These are phyloP conservation scores for Asbolus verrucosus DNA, from an alignment of 1,140 invertebrate species.

Conservation along the genomic window DNA sequence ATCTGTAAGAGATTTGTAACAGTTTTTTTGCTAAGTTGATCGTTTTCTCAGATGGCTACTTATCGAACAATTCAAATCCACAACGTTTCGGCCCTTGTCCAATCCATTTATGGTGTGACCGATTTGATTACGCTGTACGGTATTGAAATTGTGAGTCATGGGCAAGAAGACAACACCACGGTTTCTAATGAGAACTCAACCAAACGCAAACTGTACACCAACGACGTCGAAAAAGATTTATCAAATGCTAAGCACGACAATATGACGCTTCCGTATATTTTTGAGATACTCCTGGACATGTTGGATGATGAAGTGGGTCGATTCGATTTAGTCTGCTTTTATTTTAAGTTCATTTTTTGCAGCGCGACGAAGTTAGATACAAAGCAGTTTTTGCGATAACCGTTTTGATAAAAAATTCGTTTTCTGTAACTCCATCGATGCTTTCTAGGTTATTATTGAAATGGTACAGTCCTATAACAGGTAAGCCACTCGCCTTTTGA, in stretches of 20 bases:
- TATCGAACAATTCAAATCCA: slow-evolving; percentile 47
- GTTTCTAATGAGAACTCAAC: neutral
- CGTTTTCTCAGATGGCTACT: slow-evolving; percentile 48
- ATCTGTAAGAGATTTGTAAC: too few relatives aligned
- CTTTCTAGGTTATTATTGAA: slow-evolving; percentile 53
- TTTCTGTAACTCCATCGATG: slow-evolving; percentile 45
- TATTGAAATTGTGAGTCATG: slow-evolving; percentile 44
- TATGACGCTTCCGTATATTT: slow-evolving; percentile 47
- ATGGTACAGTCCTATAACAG: slow-evolving; percentile 56
- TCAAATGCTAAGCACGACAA: slow-evolving; percentile 8
- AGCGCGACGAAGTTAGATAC: slow-evolving; percentile 50
- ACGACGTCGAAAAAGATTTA: slow-evolving; percentile 25
- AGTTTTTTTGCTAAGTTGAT: neutral
- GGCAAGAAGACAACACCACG: slow-evolving; percentile 12
- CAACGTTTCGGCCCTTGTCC: slow-evolving; percentile 42
- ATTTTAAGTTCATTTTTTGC: slow-evolving; percentile 27
- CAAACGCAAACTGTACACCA: slow-evolving; percentile 43
- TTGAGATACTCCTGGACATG: slow-evolving; percentile 56
- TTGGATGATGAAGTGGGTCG: slow-evolving; percentile 56
- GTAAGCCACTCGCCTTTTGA: too few relatives aligned
- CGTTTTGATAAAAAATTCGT: slow-evolving; percentile 45
- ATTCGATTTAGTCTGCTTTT: slow-evolving; percentile 26
- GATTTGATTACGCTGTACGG: slow-evolving; percentile 52
- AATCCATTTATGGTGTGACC: slow-evolving; percentile 35
- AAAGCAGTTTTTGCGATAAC: slow-evolving; percentile 40